Evolutionary conservation across 2,888 invertebrate genomes (phyloP), one percentile per base, ranked within the genome.

Genomic region (Latrodectus hesperus): DNA sequence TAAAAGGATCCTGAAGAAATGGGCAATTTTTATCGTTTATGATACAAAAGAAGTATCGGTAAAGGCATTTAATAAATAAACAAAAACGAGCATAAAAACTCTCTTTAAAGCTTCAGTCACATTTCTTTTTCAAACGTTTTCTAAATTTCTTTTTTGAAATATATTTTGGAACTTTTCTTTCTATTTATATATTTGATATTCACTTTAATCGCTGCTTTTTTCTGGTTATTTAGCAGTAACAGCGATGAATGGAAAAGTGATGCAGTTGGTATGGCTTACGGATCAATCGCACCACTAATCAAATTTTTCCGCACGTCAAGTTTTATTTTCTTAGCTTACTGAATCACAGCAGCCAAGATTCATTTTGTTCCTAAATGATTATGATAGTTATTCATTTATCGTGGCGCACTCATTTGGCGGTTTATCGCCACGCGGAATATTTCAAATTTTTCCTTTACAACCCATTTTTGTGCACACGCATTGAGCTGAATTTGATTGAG

Each of bases 11-110:
- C 55, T 75, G 68, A 65, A 80, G 80, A 86, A 86, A 86, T 86
- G 85, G 85, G 80, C 76, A 80, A 86, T 86, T 80, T 76, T 71
- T 80, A 80, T 75, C 85, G 80, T 86, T 86, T 86, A 86, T 80
- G 85, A 76, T 65, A 49, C 12, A 64, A 71, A 74, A 38, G 65
- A 85, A 76, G 65, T 86, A 86, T 86, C 76, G 85, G 80, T 38
- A 80, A 84, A 86, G 12, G 79, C 80, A 86, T 86, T 86, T 80
- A 80, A 80, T 85, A 84, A 84, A 79, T 74, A 86, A 86, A 86
- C 80, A 78, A 71, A 78, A 67, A 78, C 55, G 22, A 53, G 64
- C 52, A 26, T 65, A 67, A 84, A 79, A 76, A 71, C 64, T 68
- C n/a, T 76, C 80, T 79, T 38, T 68, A 38, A 75, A 76, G 80